Evolutionary conservation across 2,113 vertebrate genomes (phyloP), one percentile per base, ranked within the genome.

Genomic region (Uria aalge): DNA sequence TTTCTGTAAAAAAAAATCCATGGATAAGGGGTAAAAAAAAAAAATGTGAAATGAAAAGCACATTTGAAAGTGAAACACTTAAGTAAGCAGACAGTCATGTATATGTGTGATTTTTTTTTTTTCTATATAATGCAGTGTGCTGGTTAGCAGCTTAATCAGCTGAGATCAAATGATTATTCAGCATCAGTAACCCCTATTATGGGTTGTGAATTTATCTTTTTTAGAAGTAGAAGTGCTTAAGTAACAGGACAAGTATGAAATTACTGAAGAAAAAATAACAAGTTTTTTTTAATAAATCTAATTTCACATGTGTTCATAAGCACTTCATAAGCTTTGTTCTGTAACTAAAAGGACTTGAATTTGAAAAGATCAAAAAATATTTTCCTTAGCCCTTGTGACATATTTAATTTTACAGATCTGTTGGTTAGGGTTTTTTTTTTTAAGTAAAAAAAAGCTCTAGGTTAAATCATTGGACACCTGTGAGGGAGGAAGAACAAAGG

Each of bases 401-500:
- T 24, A 59, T 18, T 75, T 92, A 18, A 55, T 85, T 92, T 83
- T n/a, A 78, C 3, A 73, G 36, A 53, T 60, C 68, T 75, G n/a
- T 27, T 69, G 6, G 69, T 88, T 90, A 85, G 43, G 36, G 22
- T 5, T 0, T 23, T 22, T 23, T 22, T 40, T 90, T 82, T 79
- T 59, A 77, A 89, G 48, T 64, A 87, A 84, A n/a, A n/a, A n/a
- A n/a, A n/a, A 94, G 62, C 27, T 87, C 69, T 50, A 85, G 32
- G 53, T 73, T 85, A 94, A 81, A 79, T 53, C 72, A 53, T 26
- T 76, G 62, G 60, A 81, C 47, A 94, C 59, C 79, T 91, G 59
- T 62, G 62, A 93, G 38, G 13, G n/a, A 88, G 32, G 36, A 86
- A 78, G 74, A 95, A 94, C 73, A 95, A 95, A 96, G 64, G 29